Conservation (phyloP, 2,113 vertebrate genomes). For the Sterrhoptilus dennistouni region DNA sequence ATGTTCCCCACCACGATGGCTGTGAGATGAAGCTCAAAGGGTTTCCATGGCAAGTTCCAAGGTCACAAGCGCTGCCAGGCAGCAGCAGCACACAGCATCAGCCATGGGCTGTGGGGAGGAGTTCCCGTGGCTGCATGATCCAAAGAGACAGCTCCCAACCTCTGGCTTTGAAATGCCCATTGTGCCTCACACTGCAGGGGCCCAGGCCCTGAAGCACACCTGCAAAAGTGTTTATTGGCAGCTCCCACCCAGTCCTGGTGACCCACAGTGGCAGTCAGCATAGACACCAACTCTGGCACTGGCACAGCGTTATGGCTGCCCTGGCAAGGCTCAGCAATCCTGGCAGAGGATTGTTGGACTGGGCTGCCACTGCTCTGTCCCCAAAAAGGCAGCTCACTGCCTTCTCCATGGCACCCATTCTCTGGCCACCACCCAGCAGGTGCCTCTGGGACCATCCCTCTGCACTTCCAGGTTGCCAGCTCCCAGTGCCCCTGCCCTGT, state of each 20-base stretch:
- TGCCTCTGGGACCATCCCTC: not conserved
- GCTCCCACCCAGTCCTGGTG: not conserved
- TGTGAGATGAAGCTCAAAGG: not conserved
- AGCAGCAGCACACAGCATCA: not conserved
- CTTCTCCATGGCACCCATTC: not conserved
- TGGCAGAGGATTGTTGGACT: not conserved
- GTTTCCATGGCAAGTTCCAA: not conserved
- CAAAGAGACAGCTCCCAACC: not conserved
- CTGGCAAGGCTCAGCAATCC: not conserved
- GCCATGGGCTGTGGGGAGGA: not conserved
- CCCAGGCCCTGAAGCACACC: not conserved
- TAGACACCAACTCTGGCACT: not conserved
- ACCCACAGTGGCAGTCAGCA: not conserved
- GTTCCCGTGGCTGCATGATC: not conserved
- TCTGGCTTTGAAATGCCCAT: not conserved
- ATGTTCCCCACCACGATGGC: not conserved
- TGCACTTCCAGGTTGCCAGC: not conserved
- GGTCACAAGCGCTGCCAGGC: not conserved
- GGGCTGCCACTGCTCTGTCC: not conserved
- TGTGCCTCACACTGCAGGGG: not conserved
- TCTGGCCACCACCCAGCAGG: not conserved
- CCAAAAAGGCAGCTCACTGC: not conserved
- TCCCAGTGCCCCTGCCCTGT: rapidly evolving
- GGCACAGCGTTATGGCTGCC: not conserved
- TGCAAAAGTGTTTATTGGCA: not conserved